Evolutionary conservation across 2,113 vertebrate species (phyloP).

Genomic region (Chlamydotis undulata): DNA sequence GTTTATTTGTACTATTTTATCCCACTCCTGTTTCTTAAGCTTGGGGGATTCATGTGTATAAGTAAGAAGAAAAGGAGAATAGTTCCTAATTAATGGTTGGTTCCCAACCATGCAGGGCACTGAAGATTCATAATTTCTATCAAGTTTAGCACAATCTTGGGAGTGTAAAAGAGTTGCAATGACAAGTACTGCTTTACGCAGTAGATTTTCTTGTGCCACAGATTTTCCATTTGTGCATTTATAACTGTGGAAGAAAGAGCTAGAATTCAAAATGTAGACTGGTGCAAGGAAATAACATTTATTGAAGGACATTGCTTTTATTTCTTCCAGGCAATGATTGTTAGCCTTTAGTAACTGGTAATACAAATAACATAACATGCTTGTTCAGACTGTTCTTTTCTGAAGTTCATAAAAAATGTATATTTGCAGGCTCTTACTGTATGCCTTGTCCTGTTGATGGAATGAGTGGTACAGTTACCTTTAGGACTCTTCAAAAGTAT

Average conservation of each 20-base stretch:
- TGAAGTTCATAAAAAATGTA: neutral
- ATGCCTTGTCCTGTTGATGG: neutral
- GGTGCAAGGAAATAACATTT: neutral
- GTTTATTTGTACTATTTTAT: neutral
- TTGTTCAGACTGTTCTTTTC: neutral
- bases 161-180: neutral
- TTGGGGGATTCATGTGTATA: neutral
- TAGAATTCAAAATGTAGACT: neutral
- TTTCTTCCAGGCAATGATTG: neutral
- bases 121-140: neutral
- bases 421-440: neutral
- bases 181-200: neutral
- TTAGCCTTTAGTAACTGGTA: neutral
- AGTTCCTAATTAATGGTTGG: neutral
- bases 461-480: neutral
- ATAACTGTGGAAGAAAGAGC: neutral
- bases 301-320: neutral
- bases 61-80: neutral
- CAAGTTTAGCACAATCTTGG: neutral
- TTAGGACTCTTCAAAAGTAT: neutral
- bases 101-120: neutral
- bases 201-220: neutral
- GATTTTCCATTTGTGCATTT: neutral
- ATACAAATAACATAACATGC: neutral
- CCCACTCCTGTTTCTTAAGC: neutral